These are phyloP conservation scores for Stratiomys singularior DNA, from an alignment of 2,888 invertebrate species.

Conservation along the genomic window DNA sequence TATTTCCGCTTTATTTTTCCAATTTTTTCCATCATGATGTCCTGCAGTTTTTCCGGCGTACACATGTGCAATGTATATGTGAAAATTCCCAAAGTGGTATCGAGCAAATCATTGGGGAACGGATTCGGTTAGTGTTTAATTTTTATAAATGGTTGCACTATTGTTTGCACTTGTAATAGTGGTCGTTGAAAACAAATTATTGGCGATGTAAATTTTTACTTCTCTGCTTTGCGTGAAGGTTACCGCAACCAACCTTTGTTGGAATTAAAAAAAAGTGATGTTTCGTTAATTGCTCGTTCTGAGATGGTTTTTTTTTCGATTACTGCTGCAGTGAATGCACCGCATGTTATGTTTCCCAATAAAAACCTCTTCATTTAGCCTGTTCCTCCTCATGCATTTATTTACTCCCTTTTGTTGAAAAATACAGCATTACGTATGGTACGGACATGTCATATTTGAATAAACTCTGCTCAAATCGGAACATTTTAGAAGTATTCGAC, in stretches of 20 bases:
- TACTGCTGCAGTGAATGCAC: too few relatives aligned
- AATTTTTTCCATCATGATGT: not conserved
- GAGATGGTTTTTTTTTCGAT: too few relatives aligned
- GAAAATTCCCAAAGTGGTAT: not conserved
- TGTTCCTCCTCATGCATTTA: too few relatives aligned
- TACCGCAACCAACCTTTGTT: not conserved
- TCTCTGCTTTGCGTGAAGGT: not conserved
- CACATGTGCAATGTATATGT: not conserved
- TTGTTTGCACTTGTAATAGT: constrained; percentile 12
- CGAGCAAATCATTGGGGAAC: not conserved
- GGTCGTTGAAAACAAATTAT: constrained; percentile 7
- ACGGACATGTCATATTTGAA: too few relatives aligned
- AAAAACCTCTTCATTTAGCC: too few relatives aligned
- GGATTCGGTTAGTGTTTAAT: constrained; percentile 16
- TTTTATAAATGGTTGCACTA: constrained; percentile 19
- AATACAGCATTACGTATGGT: too few relatives aligned
- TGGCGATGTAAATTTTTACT: constrained; percentile 18
- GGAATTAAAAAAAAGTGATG: not conserved
- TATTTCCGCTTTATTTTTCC: constrained; percentile 35
- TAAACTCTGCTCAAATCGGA: too few relatives aligned
- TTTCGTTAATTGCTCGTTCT: too few relatives aligned
- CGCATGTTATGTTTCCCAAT: too few relatives aligned
- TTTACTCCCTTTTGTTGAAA: too few relatives aligned
- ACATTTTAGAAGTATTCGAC: too few relatives aligned
- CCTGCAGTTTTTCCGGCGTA: not conserved